Conservation (phyloP, 2,113 vertebrate species). For the Orycteropus afer region DNA sequence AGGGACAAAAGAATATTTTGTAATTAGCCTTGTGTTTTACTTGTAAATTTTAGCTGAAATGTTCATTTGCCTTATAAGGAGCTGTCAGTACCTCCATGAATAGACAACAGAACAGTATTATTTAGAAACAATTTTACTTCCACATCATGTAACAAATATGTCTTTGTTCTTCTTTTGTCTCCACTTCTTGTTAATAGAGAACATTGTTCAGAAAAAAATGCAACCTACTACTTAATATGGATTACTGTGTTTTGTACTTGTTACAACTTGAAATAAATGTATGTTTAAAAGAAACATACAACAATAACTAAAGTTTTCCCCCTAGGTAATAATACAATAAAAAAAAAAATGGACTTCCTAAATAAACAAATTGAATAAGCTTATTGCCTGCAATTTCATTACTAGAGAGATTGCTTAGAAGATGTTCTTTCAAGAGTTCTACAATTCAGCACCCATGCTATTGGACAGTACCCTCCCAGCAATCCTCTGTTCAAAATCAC, state of each 20-base stretch:
- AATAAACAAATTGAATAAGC: neutral
- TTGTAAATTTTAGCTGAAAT: conserved; percentile 74
- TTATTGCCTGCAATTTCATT: neutral
- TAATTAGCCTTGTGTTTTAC: conserved; percentile 48
- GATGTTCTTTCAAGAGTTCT: neutral
- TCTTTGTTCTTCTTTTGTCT: conserved; percentile 56
- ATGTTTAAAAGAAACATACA: conserved; percentile 32
- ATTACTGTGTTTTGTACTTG: conserved; percentile 10
- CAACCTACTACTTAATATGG: conserved; percentile 46
- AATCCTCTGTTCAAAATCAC: neutral
- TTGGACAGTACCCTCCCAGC: conserved; percentile 18
- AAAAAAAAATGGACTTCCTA: conserved; percentile 7
- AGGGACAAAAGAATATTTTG: conserved; percentile 57
- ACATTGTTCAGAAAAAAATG: conserved; percentile 47
- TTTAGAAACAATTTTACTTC: conserved; percentile 76
- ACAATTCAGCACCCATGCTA: neutral
- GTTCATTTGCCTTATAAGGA: conserved; percentile 79
- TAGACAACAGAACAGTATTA: conserved; percentile 31
- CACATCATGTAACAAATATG: conserved; percentile 38
- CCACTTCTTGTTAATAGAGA: conserved; percentile 51
- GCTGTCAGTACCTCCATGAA: conserved; percentile 66
- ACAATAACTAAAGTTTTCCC: neutral
- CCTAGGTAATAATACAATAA: neutral
- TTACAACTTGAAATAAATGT: conserved; percentile 53
- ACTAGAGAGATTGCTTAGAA: neutral